Evolutionary conservation across 2,888 invertebrate species (phyloP), one percentile per base, ranked within the genome.

Genomic region (Gonocerus acuteangulatus): DNA sequence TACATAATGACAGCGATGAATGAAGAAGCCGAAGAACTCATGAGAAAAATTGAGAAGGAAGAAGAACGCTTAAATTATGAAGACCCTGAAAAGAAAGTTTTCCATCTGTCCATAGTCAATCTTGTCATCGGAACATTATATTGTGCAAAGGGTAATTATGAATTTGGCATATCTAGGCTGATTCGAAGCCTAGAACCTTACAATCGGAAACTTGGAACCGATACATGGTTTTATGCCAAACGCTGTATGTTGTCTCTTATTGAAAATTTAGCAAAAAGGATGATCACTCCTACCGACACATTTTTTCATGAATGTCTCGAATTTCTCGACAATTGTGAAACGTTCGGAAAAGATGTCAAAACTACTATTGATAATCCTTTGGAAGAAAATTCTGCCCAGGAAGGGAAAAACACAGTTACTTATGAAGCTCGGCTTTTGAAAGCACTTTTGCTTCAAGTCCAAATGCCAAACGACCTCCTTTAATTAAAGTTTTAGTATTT

Each of bases 1-100:
- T 99, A 99, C 73, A 96, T 99, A 69, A 96, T 99, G 96, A 96
- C 95, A 1, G 91, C 93, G 54, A 94, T 95, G 76, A 99, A 97
- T 73, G 95, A 95, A 74, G 96, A 96, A 79, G 97, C 97, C 11
- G 97, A 99, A 74, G 95, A 95, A 71, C 79, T 99, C 60, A 97
- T 99, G 95, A 81, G 95, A 57, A 95, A 95, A 78, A 95, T 99
- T 68, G 99, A 99, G 74, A 92, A 95, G 69, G 96, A 97, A 72
- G 97, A 99, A 73, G 96, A 97, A 71, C 85, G 89, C 65, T 80
- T 95, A 69, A 86, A 89, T 62, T 90, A 89, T 71, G 91, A 94
- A 72, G 92, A 93, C 69, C 92, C 93, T 0, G 91, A 94, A 48
- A 90, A 90, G 74, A 95, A 97, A 74, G 84, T 88, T 68, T 94